phyloP scores from a whole-genome alignment of 2,888 invertebrate genomes.

The Drosophila hamatofila region DNA sequence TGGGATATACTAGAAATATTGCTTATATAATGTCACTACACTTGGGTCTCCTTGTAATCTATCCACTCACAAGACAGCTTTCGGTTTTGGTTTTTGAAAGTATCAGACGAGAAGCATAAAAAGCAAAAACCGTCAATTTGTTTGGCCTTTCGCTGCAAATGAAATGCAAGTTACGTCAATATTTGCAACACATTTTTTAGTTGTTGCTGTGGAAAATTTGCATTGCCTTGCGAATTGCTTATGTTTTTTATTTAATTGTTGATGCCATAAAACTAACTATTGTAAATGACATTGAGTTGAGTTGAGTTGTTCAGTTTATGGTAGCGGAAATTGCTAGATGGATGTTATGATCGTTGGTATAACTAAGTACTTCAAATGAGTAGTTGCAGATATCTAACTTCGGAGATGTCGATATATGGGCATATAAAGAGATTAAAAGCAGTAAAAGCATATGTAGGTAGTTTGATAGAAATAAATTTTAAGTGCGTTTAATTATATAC shows the following conservation, averaged over 20 bases:
- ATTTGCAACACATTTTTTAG: constrained; percentile 23
- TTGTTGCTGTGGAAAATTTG: constrained; percentile 50
- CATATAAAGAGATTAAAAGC: neutral
- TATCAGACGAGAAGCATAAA: constrained; percentile 18
- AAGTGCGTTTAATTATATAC: neutral
- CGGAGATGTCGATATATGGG: neutral
- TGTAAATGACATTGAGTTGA: constrained; percentile 1
- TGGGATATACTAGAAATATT: neutral
- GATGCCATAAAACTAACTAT: constrained; percentile 27
- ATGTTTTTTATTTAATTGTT: constrained; percentile 60
- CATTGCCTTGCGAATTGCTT: constrained; percentile 62
- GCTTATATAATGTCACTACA: neutral
- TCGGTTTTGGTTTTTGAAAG: constrained; percentile 67
- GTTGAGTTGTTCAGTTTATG: constrained; percentile 8
- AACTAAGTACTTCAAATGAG: neutral
- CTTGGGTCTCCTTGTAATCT: constrained; percentile 26
- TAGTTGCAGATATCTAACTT: neutral
- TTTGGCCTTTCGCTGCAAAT: constrained; percentile 62
- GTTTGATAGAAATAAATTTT: neutral
- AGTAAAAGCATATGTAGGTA: neutral
- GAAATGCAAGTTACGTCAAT: constrained; percentile 64
- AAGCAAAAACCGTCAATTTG: constrained; percentile 27
- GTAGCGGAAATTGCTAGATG: neutral
- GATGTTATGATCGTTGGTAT: neutral
- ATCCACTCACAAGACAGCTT: constrained; percentile 42